Evolutionary conservation across 2,888 invertebrate species (phyloP).

Genomic region (Drosophila eohydei): DNA sequence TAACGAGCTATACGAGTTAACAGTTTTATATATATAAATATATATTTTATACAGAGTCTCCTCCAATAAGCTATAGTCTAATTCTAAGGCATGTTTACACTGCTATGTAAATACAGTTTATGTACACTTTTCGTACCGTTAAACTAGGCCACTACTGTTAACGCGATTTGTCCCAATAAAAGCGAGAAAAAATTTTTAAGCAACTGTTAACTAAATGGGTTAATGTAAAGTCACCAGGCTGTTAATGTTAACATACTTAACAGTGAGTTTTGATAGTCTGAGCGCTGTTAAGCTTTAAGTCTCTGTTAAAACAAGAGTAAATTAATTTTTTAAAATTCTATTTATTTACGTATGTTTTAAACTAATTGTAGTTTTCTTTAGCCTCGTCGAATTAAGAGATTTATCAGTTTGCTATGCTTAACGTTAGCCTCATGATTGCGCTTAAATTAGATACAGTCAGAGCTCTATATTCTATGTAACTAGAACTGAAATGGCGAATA

Average conservation of each 20-base stretch:
- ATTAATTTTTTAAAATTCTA: conserved; percentile 12
- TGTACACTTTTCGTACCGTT: conserved; percentile 62
- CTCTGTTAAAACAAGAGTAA: no score
- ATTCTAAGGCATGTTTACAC: conserved; percentile 53
- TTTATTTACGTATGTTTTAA: conserved; percentile 20
- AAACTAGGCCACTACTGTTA: conserved; percentile 21
- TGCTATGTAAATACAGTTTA: conserved; percentile 54
- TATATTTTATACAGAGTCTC: conserved; percentile 66
- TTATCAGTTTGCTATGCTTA: conserved; percentile 22
- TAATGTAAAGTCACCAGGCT: neutral
- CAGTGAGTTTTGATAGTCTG: neutral
- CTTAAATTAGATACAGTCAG: conserved; percentile 47
- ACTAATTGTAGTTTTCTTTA: conserved; percentile 9
- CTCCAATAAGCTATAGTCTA: conserved; percentile 50
- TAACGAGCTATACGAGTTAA: conserved; percentile 35
- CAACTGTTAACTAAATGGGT: neutral
- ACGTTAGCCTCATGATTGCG: conserved; percentile 56
- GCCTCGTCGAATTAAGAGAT: conserved; percentile 15
- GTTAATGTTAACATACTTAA: neutral
- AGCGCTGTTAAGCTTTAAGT: neutral
- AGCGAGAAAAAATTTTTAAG: neutral
- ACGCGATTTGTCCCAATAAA: conserved; percentile 20
- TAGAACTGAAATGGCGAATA: conserved; percentile 41
- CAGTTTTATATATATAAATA: conserved; percentile 37
- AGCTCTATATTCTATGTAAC: conserved; percentile 20